Base-by-base conservation (phyloP, 2,888 invertebrate species). In the Plagodis pulveraria region DNA sequence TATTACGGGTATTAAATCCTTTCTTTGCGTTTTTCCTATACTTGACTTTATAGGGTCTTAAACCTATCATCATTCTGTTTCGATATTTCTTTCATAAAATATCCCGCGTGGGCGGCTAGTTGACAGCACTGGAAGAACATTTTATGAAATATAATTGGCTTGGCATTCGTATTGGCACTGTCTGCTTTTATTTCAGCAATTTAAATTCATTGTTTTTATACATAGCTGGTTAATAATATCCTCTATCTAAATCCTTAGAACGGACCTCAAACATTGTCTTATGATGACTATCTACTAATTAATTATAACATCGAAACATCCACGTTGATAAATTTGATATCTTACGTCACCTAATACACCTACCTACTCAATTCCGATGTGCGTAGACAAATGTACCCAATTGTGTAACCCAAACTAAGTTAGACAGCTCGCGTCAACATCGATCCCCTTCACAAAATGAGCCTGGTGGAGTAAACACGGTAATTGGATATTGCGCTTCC, bases 391-490 rank as follows among this genome's bases (percentile, higher is more conserved):
- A 61, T 62, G 57, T 64, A 59, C 62, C 36, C 61, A 61, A 69
- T 71, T 65, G 64, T 71, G 69, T 71, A 63, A 66, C 62, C 62
- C 61, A 65, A 63, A 65, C 60, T 69, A 69, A 64, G 59, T 56
- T 59, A 67, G 69, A 72, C 73, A 71, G 66, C 67, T 69, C 72
- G 69, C 72, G 76, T 74, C 76, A 76, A 67, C 67, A 63, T 70
- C 65, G 71, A 68, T 74, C 72, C 76, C 76, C 77, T 72, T 76
- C 69, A 72, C 74, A 72, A 75, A 74, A 77, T 72, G 72, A 77
- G 75, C 72, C 67, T 64, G 66, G 71, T 71, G 68, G 69, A 71
- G 80, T 78, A 79, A 78, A 79, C 75, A 81, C 64, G 66, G 80
- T 76, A 77, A 80, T 80, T 76, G 74, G 78, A 81, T 77, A 78